Base-by-base conservation (phyloP, 2,797 vertebrate species). In the Lepilemur ruficaudatus region DNA sequence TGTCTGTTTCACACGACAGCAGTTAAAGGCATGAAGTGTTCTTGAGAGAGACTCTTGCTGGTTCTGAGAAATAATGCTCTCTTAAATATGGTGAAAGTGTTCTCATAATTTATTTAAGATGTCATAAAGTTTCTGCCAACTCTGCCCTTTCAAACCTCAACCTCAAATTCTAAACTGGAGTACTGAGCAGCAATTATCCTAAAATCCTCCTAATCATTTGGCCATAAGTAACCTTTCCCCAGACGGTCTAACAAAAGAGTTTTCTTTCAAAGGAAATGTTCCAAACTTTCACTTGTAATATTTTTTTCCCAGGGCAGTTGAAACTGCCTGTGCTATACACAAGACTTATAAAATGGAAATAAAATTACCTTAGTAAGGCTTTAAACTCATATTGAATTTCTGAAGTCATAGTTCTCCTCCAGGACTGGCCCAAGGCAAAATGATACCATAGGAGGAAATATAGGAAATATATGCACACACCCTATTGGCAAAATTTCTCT, bases 51-150 rank as follows among this genome's bases (percentile, higher is more conserved):
- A 93, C 18, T 52, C 30, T 11, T 22, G 4, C 30, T 69, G 69
- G 30, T 85, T 94, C 84, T 83, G n/a, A 95, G 73, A 96, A 95
- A 86, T 61, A 80, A 63, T 52, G 13, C 67, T 93, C 38, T 96
- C 79, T 88, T 70, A 85, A 94, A 86, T 48, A 79, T 61, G 70
- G 79, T 52, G 48, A 25, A 88, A 93, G 38, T 78, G 7, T 55
- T 82, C 59, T 55, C 63, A 78, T 89, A 93, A 95, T 93, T 95
- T 96, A 94, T 88, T 95, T 94, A 96, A 96, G 92, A 96, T 83
- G 43, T 55, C 61, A 59, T 88, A 73, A 95, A 83, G 8, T 91
- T 96, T 89, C 43, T 69, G 38, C 89, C 70, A 97, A 87, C 15
- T 63, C 76, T 95, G 70, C 38, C 55, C 38, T 93, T 96, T 91